phyloP scores from a whole-genome alignment of 2,797 vertebrate species.

The Synaphobranchus kaupii region DNA sequence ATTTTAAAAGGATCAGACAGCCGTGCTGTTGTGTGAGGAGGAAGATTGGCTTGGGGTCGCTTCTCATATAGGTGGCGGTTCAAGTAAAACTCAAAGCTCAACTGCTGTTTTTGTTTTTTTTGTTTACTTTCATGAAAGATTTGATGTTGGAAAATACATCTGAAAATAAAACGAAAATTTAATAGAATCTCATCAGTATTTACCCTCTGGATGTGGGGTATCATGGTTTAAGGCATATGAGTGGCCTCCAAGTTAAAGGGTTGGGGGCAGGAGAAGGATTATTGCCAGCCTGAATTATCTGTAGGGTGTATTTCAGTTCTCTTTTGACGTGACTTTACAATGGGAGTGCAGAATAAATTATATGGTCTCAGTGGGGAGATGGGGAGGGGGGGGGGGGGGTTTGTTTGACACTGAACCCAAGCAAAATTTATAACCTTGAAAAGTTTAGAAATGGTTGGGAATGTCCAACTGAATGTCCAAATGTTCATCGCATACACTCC shows the following conservation, averaged over 20 bases:
- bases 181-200: background rate
- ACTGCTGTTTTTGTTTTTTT: background rate
- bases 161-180: background rate
- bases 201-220: background rate
- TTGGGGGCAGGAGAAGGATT: background rate
- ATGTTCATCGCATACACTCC: background rate
- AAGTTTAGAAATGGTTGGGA: background rate
- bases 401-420: background rate
- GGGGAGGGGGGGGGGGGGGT: too few relatives aligned
- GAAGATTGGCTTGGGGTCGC: background rate
- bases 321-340: background rate
- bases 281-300: background rate
- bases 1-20: background rate
- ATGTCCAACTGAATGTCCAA: background rate
- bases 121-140: background rate
- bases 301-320: background rate
- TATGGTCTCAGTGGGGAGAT: background rate
- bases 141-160: background rate
- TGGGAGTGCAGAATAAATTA: background rate
- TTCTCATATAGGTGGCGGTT: background rate
- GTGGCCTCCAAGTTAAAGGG: background rate
- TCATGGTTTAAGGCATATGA: background rate
- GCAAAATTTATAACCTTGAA: background rate
- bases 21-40: background rate
- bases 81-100: background rate